These are phyloP conservation scores for Smittia aterrima DNA, from an alignment of 2,888 invertebrate species.

Conservation along the genomic window DNA sequence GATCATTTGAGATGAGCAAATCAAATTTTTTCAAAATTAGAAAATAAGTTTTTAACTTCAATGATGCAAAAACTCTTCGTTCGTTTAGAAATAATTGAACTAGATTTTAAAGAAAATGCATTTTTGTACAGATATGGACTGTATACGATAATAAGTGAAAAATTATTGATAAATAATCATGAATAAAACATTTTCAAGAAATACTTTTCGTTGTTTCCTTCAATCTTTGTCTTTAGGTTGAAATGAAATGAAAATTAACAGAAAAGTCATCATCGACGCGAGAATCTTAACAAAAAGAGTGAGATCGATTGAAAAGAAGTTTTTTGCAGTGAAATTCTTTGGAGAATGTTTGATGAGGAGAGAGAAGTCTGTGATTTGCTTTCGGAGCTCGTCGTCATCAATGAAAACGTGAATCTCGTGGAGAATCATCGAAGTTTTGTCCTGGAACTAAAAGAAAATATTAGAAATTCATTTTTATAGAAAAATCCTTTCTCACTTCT, in stretches of 20 bases:
- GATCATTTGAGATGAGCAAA: not conserved
- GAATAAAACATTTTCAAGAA: not conserved
- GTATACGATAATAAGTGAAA: slow-evolving; percentile 39
- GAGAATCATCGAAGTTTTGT: slow-evolving; percentile 2
- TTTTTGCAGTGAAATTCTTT: slow-evolving; percentile 32
- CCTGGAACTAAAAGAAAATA: slow-evolving; percentile 9
- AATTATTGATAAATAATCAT: slow-evolving; percentile 18
- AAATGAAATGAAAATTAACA: slow-evolving; percentile 35
- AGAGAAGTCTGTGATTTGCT: slow-evolving; percentile 23
- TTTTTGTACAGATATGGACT: slow-evolving; percentile 39
- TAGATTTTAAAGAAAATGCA: not conserved
- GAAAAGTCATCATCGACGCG: slow-evolving; percentile 13
- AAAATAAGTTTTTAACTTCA: not conserved
- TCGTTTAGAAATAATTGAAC: slow-evolving; percentile 1
- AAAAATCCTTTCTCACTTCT: not conserved
- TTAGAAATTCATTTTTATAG: slow-evolving; percentile 11
- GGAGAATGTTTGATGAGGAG: slow-evolving; percentile 26
- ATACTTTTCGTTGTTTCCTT: not conserved
- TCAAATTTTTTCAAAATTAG: not conserved
- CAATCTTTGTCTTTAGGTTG: slow-evolving; percentile 1
- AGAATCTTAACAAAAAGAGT: not conserved
- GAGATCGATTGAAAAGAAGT: slow-evolving; percentile 16
- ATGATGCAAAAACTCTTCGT: not conserved
- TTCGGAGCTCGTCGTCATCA: slow-evolving; percentile 18
- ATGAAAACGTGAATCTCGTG: slow-evolving; percentile 18